Conservation (phyloP, 2,888 invertebrate genomes). For the Ariolimax columbianus region DNA sequence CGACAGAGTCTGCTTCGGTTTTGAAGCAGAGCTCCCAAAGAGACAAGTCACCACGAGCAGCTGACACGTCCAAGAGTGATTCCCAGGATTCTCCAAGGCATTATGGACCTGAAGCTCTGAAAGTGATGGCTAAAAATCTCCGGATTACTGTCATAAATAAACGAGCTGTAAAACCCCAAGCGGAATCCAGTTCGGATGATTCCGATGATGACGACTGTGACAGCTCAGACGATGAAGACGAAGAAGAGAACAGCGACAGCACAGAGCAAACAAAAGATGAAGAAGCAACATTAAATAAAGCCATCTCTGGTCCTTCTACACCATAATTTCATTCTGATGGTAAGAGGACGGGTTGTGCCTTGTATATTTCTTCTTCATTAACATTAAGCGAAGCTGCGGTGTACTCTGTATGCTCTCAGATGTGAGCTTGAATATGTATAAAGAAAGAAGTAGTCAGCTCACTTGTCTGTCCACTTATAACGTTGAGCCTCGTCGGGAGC, state of each 20-base stretch:
- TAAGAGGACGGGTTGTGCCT: background rate
- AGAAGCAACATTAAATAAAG: conserved; percentile 9
- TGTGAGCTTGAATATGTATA: too few species aligned
- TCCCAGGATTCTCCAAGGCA: conserved; percentile 1
- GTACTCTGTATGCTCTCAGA: too few species aligned
- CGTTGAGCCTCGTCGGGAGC: too few species aligned
- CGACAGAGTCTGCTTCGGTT: conserved; percentile 1
- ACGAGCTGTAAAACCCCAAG: background rate
- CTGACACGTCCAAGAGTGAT: background rate
- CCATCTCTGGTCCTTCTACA: background rate
- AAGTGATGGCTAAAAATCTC: conserved; percentile 46
- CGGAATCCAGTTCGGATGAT: conserved; percentile 20
- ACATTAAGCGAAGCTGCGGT: too few species aligned
- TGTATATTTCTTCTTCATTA: too few species aligned
- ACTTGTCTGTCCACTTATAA: too few species aligned
- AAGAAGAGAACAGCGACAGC: background rate
- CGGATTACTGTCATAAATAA: conserved; percentile 42
- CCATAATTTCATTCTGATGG: conserved; percentile 1
- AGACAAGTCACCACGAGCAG: conserved; percentile 17
- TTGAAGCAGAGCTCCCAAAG: background rate
- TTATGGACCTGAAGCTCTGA: conserved; percentile 23
- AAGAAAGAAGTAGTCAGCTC: too few species aligned
- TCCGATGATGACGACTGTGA: conserved; percentile 15
- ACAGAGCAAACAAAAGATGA: background rate
- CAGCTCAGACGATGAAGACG: conserved; percentile 3